Conservation (phyloP, 1,140 invertebrate species). For the Macrosteles quadrilineatus region DNA sequence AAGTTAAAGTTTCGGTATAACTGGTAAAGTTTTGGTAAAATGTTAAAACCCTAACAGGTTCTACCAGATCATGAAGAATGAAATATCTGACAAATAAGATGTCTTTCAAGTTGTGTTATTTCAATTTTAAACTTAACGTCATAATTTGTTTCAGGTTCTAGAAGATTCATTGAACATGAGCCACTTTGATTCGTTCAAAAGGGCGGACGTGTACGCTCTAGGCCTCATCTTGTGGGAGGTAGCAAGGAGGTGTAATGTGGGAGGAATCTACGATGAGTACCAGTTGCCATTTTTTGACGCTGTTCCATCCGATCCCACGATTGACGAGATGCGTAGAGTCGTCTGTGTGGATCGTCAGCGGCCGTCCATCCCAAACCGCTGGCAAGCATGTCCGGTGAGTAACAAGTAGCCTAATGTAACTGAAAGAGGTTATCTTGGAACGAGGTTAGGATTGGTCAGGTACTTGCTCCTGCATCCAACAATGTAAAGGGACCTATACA, state of each 20-base stretch:
- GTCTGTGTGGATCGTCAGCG: constrained; percentile 83
- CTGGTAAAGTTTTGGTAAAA: no score
- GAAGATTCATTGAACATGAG: constrained; percentile 67
- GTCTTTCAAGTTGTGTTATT: no score
- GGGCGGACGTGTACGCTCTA: constrained; percentile 89
- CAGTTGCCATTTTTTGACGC: constrained; percentile 86
- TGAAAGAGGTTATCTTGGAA: no score
- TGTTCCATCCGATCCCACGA: constrained; percentile 84
- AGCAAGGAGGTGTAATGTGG: constrained; percentile 67
- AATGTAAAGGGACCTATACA: no score
- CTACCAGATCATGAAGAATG: no score
- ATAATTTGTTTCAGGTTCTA: constrained; percentile 54
- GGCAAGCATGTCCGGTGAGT: constrained; percentile 53
- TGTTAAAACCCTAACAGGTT: no score
- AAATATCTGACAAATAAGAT: no score
- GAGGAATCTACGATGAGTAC: constrained; percentile 81
- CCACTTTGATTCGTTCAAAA: constrained; percentile 86
- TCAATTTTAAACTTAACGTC: no score
- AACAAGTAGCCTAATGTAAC: no score
- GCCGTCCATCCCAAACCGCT: constrained; percentile 77
- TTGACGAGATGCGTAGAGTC: constrained; percentile 94
- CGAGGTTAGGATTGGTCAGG: no score
- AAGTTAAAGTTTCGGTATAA: no score
- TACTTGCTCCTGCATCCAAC: no score
- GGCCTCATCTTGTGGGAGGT: constrained; percentile 95